These are phyloP conservation scores for Anastatus disparis DNA, from an alignment of 1,140 invertebrate genomes.

Conservation along the genomic window DNA sequence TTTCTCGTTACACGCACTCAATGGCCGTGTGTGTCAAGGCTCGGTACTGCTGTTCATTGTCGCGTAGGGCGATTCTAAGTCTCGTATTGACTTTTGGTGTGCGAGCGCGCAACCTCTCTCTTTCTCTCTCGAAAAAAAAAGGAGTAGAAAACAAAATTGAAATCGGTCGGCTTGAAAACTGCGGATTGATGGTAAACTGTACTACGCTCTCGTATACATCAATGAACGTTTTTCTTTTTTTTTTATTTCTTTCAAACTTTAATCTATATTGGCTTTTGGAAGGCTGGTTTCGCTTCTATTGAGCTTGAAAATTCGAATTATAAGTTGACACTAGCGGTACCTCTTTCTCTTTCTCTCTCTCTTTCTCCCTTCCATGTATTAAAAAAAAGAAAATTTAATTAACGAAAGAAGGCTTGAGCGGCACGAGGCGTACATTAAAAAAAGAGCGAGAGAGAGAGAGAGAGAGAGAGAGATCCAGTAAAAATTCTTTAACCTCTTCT, in stretches of 20 bases:
- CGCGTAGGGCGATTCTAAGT: conserved; percentile 54
- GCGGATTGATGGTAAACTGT: conserved; percentile 6
- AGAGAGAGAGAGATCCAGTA: not conserved
- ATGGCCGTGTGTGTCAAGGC: conserved; percentile 54
- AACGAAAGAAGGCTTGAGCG: conserved; percentile 1
- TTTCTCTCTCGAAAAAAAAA: not conserved
- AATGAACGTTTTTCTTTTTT: too few relatives aligned
- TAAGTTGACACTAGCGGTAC: conserved; percentile 4
- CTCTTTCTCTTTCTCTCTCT: too few relatives aligned
- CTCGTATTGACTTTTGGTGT: conserved; percentile 8
- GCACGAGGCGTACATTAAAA: too few relatives aligned
- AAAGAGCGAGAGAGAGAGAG: too few relatives aligned
- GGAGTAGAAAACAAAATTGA: conserved; percentile 1
- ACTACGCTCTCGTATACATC: too few relatives aligned
- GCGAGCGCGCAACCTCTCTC: not conserved
- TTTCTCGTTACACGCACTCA: conserved; percentile 51
- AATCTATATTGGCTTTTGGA: too few relatives aligned
- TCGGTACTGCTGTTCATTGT: conserved; percentile 55
- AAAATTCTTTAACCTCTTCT: conserved; percentile 36
- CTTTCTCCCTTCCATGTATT: too few relatives aligned
- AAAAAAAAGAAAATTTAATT: conserved; percentile 30
- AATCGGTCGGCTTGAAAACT: conserved; percentile 4
- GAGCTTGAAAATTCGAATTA: not conserved
- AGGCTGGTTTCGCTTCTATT: too few relatives aligned
- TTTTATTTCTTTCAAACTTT: too few relatives aligned